Evolutionary conservation across 2,113 vertebrate genomes (phyloP), one percentile per base, ranked within the genome.

Genomic region (Hystrix brachyura): DNA sequence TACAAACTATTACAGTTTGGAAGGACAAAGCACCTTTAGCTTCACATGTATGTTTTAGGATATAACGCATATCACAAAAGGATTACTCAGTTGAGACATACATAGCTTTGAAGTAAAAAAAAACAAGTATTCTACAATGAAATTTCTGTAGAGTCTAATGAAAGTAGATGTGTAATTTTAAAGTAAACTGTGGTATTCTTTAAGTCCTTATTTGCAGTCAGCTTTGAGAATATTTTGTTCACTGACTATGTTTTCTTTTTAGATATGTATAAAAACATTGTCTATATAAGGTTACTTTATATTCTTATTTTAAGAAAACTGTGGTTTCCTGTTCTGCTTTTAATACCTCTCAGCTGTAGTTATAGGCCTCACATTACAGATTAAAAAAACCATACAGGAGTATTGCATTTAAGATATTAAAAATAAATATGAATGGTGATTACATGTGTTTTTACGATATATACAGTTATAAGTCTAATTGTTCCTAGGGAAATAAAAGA

Each of bases 271-370:
- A 92, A 87, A 92, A 92, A 90, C 21, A 57, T 72, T 15, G 4
- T 86, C n/a, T 7, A 15, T 25, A 57, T 92, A 38, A 96, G 82
- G 1, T 90, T 76, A 95, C 80, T 95, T 60, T 0, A 53, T 65
- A 27, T 85, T 97, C 91, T 98, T 98, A 98, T 97, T 98, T 98
- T 97, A 98, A 97, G 87, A 97, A 97, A 97, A 90, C 2, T 94
- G 72, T 90, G 94, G 88, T 93, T 98, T 97, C 65, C 95, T 96
- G 94, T 82, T 94, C 96, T 96, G 60, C 53, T 97, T 92, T 93
- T 98, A 97, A 97, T 93, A 96, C 64, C 9, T 94, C 88, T 98
- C 74, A 64, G 19, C 72, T 95, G 55, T 60, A 98, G 90, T 95
- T 96, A 97, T 80, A 82, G 86, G 82, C 72, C 95, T 84, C 82